A percentile compares a stretch with the other conserved stretches of the same genome.
These are phyloP conservation scores for Metacarcinus magister DNA, from an alignment of 2,888 invertebrate genomes.

Conservation along the genomic window DNA sequence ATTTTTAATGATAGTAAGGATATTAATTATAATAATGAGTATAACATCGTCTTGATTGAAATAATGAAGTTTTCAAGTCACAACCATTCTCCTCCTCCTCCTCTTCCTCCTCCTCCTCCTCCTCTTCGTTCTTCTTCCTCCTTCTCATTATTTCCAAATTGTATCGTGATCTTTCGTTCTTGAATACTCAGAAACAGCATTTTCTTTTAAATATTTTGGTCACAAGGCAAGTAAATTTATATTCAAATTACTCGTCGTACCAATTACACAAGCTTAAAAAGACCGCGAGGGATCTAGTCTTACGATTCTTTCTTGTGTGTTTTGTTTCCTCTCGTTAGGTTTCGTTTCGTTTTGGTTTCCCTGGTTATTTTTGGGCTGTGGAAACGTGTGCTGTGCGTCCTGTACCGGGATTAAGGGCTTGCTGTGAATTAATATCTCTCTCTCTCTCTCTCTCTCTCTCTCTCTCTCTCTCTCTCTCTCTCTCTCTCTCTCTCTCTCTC, in stretches of 20 bases:
- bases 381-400: background rate
- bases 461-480: constrained; percentile 48
- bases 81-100: background rate
- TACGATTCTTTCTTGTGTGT: background rate
- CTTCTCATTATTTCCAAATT: background rate
- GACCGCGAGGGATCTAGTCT: background rate
- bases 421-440: constrained; percentile 8
- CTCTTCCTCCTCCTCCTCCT: background rate
- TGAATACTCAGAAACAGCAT: background rate
- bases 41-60: no score
- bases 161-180: background rate
- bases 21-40: no score
- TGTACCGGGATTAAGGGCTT: background rate
- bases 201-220: background rate
- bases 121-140: background rate
- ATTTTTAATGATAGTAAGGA: no score
- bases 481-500: background rate
- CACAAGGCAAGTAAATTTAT: background rate
- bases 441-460: constrained; percentile 41
- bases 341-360: background rate
- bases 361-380: background rate
- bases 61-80: no score
- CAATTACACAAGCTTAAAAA: background rate
- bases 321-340: background rate
- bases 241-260: background rate